Evolutionary conservation across 2,888 invertebrate genomes (phyloP).

Genomic region (Anthoptus insignis): DNA sequence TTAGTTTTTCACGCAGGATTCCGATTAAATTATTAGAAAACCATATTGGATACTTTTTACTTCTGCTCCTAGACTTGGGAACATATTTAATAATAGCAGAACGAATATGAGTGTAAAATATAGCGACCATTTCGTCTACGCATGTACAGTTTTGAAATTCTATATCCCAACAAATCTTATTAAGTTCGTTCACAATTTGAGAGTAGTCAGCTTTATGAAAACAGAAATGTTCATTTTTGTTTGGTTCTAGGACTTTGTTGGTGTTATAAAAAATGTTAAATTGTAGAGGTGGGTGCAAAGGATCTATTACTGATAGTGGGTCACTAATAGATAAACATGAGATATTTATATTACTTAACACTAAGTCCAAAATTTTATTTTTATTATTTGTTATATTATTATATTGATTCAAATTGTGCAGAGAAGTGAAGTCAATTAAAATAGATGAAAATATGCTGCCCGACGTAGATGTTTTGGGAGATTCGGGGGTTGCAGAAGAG

Average conservation of each 20-base stretch:
- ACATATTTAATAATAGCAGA: conserved; percentile 5
- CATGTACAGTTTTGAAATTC: not conserved
- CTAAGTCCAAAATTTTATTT: too few relatives aligned
- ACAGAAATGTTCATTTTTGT: not conserved
- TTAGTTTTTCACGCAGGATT: not conserved
- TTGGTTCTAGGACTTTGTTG: not conserved
- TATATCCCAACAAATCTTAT: not conserved
- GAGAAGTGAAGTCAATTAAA: not conserved
- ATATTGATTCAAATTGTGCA: not conserved
- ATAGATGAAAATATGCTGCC: not conserved
- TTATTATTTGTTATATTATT: not conserved
- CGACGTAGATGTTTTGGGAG: too few relatives aligned
- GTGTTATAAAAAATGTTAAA: not conserved
- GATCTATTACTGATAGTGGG: not conserved
- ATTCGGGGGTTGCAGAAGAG: not conserved
- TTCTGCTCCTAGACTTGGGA: conserved; percentile 1
- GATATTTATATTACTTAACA: not conserved
- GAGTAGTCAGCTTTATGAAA: not conserved
- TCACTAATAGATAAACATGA: not conserved
- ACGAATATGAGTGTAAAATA: conserved; percentile 1
- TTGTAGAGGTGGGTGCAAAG: not conserved
- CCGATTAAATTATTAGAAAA: conserved; percentile 5
- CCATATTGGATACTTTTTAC: conserved; percentile 5
- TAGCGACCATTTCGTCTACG: not conserved
- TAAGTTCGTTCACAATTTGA: not conserved